Conservation (phyloP, 2,113 vertebrate genomes). For the Trogon surrucura region DNA sequence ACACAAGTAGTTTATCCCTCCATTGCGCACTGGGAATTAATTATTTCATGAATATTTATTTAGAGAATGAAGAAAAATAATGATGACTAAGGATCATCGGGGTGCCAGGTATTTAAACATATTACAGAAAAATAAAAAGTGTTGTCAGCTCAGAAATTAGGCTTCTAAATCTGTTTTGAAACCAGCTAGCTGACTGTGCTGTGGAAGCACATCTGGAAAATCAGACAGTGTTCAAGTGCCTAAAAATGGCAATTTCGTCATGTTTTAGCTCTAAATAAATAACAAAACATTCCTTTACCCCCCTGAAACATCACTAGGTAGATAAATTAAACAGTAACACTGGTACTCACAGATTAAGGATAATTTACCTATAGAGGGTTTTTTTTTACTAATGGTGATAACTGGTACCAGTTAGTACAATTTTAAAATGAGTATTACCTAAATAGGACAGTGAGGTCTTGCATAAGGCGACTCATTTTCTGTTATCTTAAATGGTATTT, state of each 20-base stretch:
- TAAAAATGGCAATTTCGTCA: not conserved
- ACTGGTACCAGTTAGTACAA: not conserved
- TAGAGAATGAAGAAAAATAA: not conserved
- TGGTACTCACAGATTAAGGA: not conserved
- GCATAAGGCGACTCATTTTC: not conserved
- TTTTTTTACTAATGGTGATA: not conserved
- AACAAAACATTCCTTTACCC: not conserved
- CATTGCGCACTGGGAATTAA: not conserved
- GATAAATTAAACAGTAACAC: not conserved
- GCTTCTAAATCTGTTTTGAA: not conserved
- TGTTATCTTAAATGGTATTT: slow-evolving; percentile 5
- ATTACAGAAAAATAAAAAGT: not conserved
- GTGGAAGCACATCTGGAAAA: not conserved
- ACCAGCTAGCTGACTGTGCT: not conserved
- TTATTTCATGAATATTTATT: not conserved
- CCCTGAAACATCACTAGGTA: not conserved
- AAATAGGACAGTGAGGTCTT: not conserved
- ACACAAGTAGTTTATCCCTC: not conserved
- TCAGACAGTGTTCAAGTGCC: not conserved
- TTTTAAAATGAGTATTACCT: not conserved
- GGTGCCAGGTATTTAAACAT: not conserved
- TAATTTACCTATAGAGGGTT: not conserved
- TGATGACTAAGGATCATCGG: not conserved
- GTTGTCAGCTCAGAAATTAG: not conserved
- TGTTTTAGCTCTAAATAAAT: not conserved